Conservation (phyloP, 2,888 invertebrate genomes). For the Ennomos quercinarius region DNA sequence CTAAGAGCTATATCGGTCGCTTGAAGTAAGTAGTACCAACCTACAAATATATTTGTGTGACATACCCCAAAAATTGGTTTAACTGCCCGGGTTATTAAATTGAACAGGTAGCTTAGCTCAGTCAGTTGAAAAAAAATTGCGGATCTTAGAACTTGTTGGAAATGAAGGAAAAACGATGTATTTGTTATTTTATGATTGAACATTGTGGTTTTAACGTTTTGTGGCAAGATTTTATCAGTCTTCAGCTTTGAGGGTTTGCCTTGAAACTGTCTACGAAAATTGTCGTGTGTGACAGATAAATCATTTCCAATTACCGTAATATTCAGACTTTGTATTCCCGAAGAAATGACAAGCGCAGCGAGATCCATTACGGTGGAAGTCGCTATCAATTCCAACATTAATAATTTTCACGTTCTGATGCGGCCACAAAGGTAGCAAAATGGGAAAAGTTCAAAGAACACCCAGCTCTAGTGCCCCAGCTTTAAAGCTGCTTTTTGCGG, state of each 20-base stretch:
- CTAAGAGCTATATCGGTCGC: too few relatives aligned
- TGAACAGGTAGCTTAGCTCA: too few relatives aligned
- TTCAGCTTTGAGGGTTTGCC: not conserved
- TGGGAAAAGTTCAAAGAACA: constrained; percentile 28
- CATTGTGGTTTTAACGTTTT: not conserved
- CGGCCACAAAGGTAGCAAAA: constrained; percentile 32
- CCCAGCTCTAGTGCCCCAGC: constrained; percentile 25
- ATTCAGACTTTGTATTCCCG: not conserved
- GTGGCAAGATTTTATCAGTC: not conserved
- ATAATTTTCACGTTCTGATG: constrained; percentile 35
- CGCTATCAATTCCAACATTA: constrained; percentile 37
- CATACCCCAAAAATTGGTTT: too few relatives aligned
- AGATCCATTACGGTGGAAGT: constrained; percentile 28
- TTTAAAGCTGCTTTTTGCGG: constrained; percentile 23
- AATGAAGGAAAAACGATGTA: too few relatives aligned
- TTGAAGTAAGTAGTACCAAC: too few relatives aligned
- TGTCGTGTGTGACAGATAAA: constrained; percentile 3
- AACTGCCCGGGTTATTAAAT: too few relatives aligned
- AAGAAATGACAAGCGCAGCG: constrained; percentile 21
- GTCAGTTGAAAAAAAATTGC: too few relatives aligned
- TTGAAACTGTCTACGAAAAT: constrained; percentile 10
- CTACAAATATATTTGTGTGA: too few relatives aligned
- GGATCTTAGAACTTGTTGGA: too few relatives aligned
- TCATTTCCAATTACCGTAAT: not conserved
- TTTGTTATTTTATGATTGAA: too few relatives aligned